phyloP scores from a whole-genome alignment of 2,797 vertebrate genomes.

The Nannoperca australis region DNA sequence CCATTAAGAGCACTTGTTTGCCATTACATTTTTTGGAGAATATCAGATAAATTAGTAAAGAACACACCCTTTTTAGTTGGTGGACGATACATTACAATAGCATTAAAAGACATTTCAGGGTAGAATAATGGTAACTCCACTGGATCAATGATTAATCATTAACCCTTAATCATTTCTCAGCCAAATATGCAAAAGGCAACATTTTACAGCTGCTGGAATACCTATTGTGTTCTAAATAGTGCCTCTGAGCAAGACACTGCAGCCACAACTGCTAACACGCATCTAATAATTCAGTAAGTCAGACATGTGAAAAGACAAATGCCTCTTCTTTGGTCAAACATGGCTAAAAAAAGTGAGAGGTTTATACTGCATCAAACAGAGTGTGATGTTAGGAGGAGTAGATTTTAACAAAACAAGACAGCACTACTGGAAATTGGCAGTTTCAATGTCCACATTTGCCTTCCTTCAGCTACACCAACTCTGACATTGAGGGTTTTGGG shows the following conservation, averaged over 20 bases:
- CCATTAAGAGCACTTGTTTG: no score
- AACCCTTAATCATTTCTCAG: conserved; percentile 4
- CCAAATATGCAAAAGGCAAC: background rate
- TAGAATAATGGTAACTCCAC: no score
- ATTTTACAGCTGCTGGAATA: background rate
- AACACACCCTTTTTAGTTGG: no score
- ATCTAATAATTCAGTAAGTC: conserved; percentile 41
- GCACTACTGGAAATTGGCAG: background rate
- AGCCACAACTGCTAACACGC: background rate
- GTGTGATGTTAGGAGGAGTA: background rate
- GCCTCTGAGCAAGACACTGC: conserved; percentile 2
- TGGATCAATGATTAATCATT: conserved; percentile 34
- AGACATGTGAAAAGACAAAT: conserved; percentile 34
- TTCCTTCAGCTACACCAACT: background rate
- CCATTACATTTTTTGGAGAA: no score
- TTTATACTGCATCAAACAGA: background rate
- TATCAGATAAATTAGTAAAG: no score
- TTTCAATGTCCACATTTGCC: background rate
- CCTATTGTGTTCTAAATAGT: background rate
- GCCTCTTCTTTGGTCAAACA: conserved; percentile 13
- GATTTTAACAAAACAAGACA: background rate
- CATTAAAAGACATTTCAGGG: no score
- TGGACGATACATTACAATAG: no score
- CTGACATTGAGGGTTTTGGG: background rate
- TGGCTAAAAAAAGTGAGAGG: conserved; percentile 6